phyloP scores from a whole-genome alignment of 2,113 vertebrate genomes.

The Lagenorhynchus albirostris region DNA sequence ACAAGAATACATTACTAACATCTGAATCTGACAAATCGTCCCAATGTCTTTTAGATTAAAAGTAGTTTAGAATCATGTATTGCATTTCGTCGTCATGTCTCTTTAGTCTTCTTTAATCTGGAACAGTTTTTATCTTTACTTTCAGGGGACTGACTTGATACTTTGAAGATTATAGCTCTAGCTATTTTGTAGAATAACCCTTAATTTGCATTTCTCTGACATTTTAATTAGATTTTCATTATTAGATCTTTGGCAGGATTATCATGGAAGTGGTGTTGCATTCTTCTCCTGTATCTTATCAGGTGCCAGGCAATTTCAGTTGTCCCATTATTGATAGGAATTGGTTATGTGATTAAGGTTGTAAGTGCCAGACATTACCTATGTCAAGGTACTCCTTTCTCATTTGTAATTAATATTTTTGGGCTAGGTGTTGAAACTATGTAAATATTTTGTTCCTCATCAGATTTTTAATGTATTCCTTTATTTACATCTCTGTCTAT shows the following conservation, averaged over 20 bases:
- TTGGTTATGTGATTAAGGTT: background rate
- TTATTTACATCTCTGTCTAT: background rate
- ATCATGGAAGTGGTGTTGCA: background rate
- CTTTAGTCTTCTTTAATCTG: background rate
- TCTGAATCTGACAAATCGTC: background rate
- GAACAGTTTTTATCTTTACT: background rate
- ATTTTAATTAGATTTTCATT: constrained; percentile 15
- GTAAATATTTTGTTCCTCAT: constrained; percentile 28
- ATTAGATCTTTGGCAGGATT: background rate
- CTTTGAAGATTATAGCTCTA: background rate
- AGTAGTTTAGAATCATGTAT: background rate
- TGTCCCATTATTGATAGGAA: background rate
- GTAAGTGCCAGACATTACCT: background rate
- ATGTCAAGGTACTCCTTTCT: background rate
- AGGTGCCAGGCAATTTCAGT: background rate
- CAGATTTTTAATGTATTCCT: background rate
- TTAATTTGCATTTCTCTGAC: constrained; percentile 13
- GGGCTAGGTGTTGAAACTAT: constrained; percentile 8
- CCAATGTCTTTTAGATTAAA: background rate
- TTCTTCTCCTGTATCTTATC: background rate
- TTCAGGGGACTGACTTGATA: background rate
- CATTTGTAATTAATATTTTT: constrained; percentile 17
- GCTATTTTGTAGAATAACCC: constrained; percentile 7
- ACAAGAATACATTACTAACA: background rate
- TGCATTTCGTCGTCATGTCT: background rate